Conservation (phyloP, 2,113 vertebrate species). For the Pagrus major region DNA sequence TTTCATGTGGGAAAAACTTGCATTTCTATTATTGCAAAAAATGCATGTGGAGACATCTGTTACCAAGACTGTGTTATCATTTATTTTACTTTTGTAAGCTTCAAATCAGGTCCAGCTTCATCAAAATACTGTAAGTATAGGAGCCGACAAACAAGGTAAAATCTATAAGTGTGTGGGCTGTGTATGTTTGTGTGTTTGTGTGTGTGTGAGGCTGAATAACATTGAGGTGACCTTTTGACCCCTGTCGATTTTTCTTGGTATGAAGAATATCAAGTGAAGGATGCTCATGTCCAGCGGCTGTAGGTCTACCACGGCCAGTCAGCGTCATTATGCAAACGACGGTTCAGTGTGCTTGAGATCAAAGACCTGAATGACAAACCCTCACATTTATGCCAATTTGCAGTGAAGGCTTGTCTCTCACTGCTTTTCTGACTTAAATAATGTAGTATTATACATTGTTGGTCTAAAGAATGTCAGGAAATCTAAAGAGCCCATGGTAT, state of each 20-base stretch:
- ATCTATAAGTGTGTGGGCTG: conserved; percentile 11
- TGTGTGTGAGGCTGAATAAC: not conserved
- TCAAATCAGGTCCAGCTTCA: not conserved
- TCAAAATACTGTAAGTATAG: not conserved
- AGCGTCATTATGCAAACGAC: not conserved
- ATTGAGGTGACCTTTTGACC: conserved; percentile 9
- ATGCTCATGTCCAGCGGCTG: not conserved
- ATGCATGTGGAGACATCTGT: not conserved
- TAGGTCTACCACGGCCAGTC: not conserved
- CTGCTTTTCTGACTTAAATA: not conserved
- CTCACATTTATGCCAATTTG: not conserved
- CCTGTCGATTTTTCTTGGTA: conserved; percentile 22
- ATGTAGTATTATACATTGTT: not conserved
- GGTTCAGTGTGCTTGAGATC: not conserved
- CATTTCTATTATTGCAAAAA: not conserved
- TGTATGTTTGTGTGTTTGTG: not conserved
- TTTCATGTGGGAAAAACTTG: not conserved
- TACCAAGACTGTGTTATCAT: not conserved
- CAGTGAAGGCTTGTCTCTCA: not conserved
- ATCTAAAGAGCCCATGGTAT: not conserved
- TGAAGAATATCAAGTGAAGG: conserved; percentile 9
- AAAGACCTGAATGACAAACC: not conserved
- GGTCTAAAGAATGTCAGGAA: not conserved
- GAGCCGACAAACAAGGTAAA: not conserved
- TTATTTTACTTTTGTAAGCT: not conserved